Conservation (phyloP, 2,113 vertebrate genomes). For the Clarias batrachus region DNA sequence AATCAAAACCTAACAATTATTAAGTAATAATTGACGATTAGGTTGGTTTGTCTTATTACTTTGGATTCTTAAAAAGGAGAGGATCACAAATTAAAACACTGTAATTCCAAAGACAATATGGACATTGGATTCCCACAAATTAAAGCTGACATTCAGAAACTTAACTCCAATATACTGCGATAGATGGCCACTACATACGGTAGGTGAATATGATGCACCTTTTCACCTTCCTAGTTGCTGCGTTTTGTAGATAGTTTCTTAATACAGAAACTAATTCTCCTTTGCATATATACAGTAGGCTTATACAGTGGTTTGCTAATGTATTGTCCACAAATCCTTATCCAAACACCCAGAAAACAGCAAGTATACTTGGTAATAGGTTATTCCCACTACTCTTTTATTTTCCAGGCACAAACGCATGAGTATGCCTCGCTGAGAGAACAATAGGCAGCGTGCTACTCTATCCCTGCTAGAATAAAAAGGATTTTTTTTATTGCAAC, state of each 20-base stretch:
- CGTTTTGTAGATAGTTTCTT: constrained; percentile 13
- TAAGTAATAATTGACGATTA: not conserved
- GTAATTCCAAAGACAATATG: not conserved
- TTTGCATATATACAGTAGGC: not conserved
- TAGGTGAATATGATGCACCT: not conserved
- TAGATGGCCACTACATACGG: not conserved
- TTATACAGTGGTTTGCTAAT: constrained; percentile 34
- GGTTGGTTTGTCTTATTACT: not conserved
- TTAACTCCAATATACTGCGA: not conserved
- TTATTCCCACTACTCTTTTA: constrained; percentile 34
- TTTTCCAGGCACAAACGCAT: constrained; percentile 30
- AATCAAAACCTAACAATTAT: not conserved
- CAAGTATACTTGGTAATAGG: constrained; percentile 29
- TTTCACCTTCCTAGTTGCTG: not conserved
- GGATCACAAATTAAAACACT: not conserved
- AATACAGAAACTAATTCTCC: constrained; percentile 13
- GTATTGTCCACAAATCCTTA: constrained; percentile 24
- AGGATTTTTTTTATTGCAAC: constrained; percentile 22
- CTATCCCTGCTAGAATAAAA: constrained; percentile 29
- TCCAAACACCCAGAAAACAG: constrained; percentile 44
- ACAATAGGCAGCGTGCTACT: constrained; percentile 32
- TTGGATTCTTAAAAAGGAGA: not conserved
- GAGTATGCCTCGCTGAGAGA: constrained; percentile 34
- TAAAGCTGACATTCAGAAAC: not conserved
- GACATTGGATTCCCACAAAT: not conserved